Evolutionary conservation across 92 coral and sea anemone genomes (phyloP).

Genomic region (Palythoa grandis): DNA sequence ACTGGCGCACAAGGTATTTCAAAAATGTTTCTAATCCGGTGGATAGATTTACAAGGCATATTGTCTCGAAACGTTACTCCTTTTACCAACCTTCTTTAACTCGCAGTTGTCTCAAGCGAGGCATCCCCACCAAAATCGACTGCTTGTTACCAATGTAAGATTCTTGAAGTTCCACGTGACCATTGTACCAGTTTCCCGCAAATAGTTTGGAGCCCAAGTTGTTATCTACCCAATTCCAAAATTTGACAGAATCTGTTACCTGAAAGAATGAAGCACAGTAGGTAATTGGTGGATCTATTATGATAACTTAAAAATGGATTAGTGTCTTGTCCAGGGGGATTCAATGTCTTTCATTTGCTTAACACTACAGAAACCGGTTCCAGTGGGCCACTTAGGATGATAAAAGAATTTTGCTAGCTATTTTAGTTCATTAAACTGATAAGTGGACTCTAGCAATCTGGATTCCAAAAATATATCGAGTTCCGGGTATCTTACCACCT

Average conservation of each 20-base stretch:
- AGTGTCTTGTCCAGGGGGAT: too few species aligned
- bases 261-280: not conserved
- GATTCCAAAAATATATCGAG: not conserved
- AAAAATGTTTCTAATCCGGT: not conserved
- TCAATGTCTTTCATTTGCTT: too few species aligned
- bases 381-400: too few species aligned
- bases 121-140: slow-evolving; percentile 85
- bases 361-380: too few species aligned
- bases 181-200: slow-evolving; percentile 81
- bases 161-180: slow-evolving; percentile 51
- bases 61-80: not conserved
- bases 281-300: not conserved
- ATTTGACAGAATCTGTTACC: slow-evolving; percentile 60
- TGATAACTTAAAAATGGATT: too few species aligned
- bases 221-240: slow-evolving; percentile 74
- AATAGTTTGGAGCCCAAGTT: slow-evolving; percentile 59
- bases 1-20: not conserved
- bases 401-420: not conserved
- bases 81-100: slow-evolving; percentile 59
- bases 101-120: slow-evolving; percentile 80
- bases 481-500: too few species aligned
- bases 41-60: not conserved
- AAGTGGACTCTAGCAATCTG: not conserved
- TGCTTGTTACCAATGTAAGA: slow-evolving; percentile 68
- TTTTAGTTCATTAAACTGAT: not conserved